Base-by-base conservation (phyloP, 2,113 vertebrate species). In the Tapirus terrestris region DNA sequence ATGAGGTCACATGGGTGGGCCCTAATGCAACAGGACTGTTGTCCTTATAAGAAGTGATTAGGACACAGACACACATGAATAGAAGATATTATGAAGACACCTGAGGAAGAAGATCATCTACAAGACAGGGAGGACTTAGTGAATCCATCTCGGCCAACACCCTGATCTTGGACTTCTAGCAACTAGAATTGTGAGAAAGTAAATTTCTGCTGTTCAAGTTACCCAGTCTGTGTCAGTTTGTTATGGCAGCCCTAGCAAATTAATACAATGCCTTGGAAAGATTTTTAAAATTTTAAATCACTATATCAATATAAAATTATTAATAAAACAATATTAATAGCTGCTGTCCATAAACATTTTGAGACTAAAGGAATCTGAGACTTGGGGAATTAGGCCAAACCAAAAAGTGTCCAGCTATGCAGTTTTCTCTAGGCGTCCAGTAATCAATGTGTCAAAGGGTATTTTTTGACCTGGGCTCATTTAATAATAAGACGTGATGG, bases 211-310 rank as follows among this genome's bases (percentile, higher is more conserved):
- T 45, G 20, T 70, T 70, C 16, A 84, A 18, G 33, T 23, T 14
- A 56, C 43, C 48, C 9, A 63, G 21, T 73, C 68, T 91, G 1
- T 73, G 16, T 21, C 36, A n/a, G 3, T 48, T 75, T 81, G 21
- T 45, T 61, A 45, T 61, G n/a, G 39, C 1, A 45, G 17, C 14
- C 60, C 27, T 56, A 60, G 21, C 14, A 65, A 92, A 87, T 36
- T 65, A 29, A 56, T 56, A 16, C 56, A 53, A 33, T 73, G 23
- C 45, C 20, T 90, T 92, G 36, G 60, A 92, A 79, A 84, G n/a
- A 58, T 61, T 60, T 92, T 60, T 36, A 68, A 68, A 72, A 53
- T 3, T 56, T 96, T 76, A 90, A 87, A 17, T 51, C 20, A 36
- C 23, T 56, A 25, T 43, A 73, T n/a, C 60, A 91, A 58, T 75